Evolutionary conservation across 2,797 vertebrate genomes (phyloP).

Genomic region (Sebastes ruberrimus): DNA sequence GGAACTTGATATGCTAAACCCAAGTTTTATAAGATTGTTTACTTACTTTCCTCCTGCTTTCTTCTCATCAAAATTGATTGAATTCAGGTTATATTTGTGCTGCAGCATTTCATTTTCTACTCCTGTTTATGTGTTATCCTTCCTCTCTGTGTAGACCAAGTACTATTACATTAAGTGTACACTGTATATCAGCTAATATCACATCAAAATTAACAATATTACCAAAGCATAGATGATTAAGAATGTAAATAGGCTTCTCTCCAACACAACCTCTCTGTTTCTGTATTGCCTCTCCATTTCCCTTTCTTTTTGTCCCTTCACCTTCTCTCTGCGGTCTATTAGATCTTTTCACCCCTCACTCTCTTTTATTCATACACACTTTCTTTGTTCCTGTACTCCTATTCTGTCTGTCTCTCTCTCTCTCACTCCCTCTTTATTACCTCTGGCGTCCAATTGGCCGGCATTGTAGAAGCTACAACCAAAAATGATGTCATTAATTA

Average conservation of each 20-base stretch:
- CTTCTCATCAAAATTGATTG: neutral
- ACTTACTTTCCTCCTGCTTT: neutral
- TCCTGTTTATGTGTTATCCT: neutral
- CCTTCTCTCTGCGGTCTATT: slow-evolving; percentile 1
- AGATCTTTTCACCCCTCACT: neutral
- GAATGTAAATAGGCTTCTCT: neutral
- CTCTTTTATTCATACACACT: neutral
- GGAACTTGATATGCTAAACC: neutral
- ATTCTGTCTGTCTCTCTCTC: neutral
- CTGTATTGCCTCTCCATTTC: neutral
- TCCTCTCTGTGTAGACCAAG: neutral
- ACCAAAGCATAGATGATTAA: neutral
- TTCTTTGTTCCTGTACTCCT: slow-evolving; percentile 49
- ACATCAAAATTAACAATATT: neutral
- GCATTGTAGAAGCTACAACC: slow-evolving; percentile 20
- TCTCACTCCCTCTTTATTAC: slow-evolving; percentile 27
- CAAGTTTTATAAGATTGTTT: neutral
- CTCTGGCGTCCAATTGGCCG: slow-evolving; percentile 52
- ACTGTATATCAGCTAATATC: neutral
- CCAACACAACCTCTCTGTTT: neutral
- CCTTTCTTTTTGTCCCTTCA: neutral
- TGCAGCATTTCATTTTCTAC: neutral
- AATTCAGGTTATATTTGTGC: neutral
- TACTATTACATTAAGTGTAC: too few relatives aligned
- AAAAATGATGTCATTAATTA: slow-evolving; percentile 76